A percentile compares a stretch with the other conserved stretches of the same genome.
Evolutionary conservation across 2,797 vertebrate genomes (phyloP).

Genomic region (Bradypus variegatus): DNA sequence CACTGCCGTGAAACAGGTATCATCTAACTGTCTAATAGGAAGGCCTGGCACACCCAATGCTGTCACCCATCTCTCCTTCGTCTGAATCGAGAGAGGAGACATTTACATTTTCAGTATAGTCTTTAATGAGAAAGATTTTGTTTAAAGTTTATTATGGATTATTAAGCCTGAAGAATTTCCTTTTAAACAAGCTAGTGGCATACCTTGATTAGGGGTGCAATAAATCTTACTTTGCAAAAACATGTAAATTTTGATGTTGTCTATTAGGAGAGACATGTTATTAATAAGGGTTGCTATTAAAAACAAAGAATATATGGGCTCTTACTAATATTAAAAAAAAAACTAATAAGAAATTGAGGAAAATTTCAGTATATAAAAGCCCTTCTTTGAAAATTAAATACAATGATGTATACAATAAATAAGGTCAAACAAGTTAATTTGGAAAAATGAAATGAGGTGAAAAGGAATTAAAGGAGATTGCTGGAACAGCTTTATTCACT

Average conservation of each 20-base stretch:
- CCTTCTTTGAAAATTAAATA: constrained; percentile 62
- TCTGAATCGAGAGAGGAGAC: neutral
- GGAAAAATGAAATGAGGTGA: constrained; percentile 58
- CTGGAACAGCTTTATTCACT: constrained; percentile 44
- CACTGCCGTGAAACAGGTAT: neutral
- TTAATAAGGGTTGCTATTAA: neutral
- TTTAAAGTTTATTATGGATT: constrained; percentile 30
- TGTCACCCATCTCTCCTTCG: rapidly evolving
- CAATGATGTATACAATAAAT: constrained; percentile 60
- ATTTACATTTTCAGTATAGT: neutral
- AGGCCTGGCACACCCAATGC: rapidly evolving
- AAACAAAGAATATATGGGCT: constrained; percentile 37
- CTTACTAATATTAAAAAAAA: constrained; percentile 45
- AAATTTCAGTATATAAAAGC: constrained; percentile 56
- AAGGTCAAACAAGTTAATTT: constrained; percentile 63
- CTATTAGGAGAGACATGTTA: neutral
- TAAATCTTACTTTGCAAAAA: neutral
- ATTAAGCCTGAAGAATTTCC: constrained; percentile 25
- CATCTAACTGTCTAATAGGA: neutral
- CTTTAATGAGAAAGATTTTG: neutral
- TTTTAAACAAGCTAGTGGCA: neutral
- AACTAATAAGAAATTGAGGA: constrained; percentile 49
- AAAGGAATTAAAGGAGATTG: constrained; percentile 51
- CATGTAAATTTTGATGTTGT: neutral
- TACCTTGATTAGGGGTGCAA: constrained; percentile 6